Percentiles rank a stretch among this genome's conserved stretches.
These are phyloP conservation scores for Cygnus buccinator DNA, from an alignment of 2,113 vertebrate genomes.

Conservation along the genomic window DNA sequence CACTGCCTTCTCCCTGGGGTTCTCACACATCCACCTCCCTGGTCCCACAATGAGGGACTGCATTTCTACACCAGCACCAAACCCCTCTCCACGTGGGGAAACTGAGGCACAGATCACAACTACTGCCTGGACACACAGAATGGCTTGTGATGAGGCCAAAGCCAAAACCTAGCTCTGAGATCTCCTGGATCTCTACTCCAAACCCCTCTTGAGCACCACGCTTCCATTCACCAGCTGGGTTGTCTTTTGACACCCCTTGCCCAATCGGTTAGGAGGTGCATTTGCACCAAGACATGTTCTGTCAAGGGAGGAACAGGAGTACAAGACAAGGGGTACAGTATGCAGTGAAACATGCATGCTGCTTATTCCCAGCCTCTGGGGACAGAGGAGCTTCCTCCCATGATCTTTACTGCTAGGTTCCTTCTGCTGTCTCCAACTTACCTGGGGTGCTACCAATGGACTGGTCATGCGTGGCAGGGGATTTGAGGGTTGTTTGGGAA, in stretches of 20 bases:
- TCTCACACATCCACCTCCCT: neutral
- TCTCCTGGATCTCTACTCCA: neutral
- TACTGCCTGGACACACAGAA: neutral
- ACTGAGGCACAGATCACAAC: neutral
- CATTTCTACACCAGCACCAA: neutral
- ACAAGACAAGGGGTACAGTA: neutral
- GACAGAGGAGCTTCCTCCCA: neutral
- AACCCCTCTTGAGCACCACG: neutral
- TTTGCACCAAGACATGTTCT: neutral
- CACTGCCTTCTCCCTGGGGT: neutral
- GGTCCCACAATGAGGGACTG: neutral
- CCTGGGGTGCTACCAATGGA: neutral
- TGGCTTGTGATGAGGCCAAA: neutral
- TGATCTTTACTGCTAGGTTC: neutral
- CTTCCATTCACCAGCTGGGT: neutral
- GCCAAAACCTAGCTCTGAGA: neutral
- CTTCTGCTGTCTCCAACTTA: rapidly evolving
- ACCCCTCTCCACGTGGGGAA: neutral
- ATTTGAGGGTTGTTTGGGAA: neutral
- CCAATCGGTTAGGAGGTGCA: rapidly evolving
- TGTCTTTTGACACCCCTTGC: neutral
- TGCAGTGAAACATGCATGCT: neutral
- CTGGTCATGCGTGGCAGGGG: neutral
- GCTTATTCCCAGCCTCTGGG: neutral
- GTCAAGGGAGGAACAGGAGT: neutral